These are phyloP conservation scores for Chymomyza fuscimana DNA, from an alignment of 2,888 invertebrate species.

Conservation along the genomic window DNA sequence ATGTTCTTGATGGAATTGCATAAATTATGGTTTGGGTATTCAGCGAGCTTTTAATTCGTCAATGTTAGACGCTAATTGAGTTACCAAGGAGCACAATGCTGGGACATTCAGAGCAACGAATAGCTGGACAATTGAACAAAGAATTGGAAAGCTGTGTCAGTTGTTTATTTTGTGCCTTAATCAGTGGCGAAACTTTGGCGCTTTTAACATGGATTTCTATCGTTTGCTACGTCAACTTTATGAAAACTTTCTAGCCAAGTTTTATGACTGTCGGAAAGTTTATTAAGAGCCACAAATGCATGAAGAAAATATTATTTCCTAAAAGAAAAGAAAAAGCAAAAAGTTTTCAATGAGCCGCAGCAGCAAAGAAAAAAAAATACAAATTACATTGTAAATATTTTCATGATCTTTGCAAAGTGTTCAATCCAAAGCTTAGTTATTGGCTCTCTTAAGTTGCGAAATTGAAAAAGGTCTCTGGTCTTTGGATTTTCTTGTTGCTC, in stretches of 20 bases:
- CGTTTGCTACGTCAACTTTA: slow-evolving; percentile 25
- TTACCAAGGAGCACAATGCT: background rate
- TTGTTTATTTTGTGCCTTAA: background rate
- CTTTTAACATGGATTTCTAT: slow-evolving; percentile 64
- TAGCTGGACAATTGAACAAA: background rate
- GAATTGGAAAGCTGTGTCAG: background rate
- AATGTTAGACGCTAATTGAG: background rate
- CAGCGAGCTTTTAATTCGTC: background rate
- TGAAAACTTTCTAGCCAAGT: slow-evolving; percentile 55
- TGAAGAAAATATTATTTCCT: slow-evolving; percentile 62
- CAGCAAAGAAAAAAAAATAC: background rate
- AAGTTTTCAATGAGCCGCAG: slow-evolving; percentile 1
- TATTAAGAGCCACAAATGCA: slow-evolving; percentile 55
- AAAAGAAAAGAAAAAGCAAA: slow-evolving; percentile 38
- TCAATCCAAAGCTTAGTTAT: background rate
- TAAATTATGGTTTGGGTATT: background rate
- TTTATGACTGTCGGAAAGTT: slow-evolving; percentile 68
- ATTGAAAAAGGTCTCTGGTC: background rate
- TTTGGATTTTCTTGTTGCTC: background rate
- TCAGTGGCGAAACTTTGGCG: slow-evolving; percentile 10
- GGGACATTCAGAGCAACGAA: background rate
- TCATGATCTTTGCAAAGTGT: slow-evolving; percentile 26
- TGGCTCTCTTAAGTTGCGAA: background rate
- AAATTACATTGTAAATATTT: slow-evolving; percentile 27
- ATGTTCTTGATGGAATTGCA: slow-evolving; percentile 9